Evolutionary conservation across 2,888 invertebrate genomes (phyloP), one percentile per base, ranked within the genome.

Genomic region (Latrodectus elegans): DNA sequence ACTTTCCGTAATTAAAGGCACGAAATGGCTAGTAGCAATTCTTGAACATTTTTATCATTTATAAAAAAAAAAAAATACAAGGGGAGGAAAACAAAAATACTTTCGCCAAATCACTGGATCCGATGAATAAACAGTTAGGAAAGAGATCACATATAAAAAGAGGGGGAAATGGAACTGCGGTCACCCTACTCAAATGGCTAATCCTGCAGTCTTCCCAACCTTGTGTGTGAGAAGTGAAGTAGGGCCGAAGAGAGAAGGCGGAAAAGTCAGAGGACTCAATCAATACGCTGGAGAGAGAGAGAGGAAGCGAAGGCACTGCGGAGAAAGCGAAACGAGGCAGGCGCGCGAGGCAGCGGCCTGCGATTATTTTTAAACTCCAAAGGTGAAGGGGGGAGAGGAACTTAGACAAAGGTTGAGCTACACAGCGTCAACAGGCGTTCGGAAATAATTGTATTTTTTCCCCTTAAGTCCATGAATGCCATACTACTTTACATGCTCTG

Each of bases 221-320:
- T 80, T 49, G 51, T 64, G 51, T 80, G 70, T 49, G 26, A 51
- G 65, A 22, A 67, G 68, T 67, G 64, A 67, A 65, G 74, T 38
- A 26, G 67, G 53, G 53, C 72, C 70, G 55, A 14, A n/a, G 38
- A 70, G 71, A 52, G 68, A 26, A 80, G 79, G 81, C 86, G 86
- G 86, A 82, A 86, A 87, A 81, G 81, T 81, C 81, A 85, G 79
- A 87, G 72, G 75, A 86, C 86, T 87, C 81, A 87, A 87, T 81
- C 81, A 87, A 77, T 81, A 82, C 86, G 72, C 72, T 51, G 9
- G 80, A 68, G 75, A 38, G 38, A 53, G 80, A 76, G 72, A 53
- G 80, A 76, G 72, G 77, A 77, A 81, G 86, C 60, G 60, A 77
- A 72, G 53, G 60, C 60, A 65, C 78, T 72, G 86, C 81, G 65